Evolutionary conservation across 2,888 invertebrate genomes (phyloP).

Genomic region (Terebella lapidaria): DNA sequence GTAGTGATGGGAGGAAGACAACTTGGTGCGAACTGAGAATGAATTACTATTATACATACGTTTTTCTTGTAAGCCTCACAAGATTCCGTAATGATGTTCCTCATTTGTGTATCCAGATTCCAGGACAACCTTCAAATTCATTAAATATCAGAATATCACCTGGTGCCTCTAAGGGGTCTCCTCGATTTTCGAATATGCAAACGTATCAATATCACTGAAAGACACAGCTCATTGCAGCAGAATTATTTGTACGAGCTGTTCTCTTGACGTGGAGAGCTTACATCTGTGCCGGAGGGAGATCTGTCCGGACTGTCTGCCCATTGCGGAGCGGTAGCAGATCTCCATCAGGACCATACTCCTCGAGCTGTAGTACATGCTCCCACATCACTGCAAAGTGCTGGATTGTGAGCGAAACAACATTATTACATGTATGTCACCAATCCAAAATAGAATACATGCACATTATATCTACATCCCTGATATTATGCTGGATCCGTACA

Average conservation of each 20-base stretch:
- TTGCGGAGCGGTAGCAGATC: conserved; percentile 4
- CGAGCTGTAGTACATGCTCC: conserved; percentile 13
- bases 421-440: conserved; percentile 7
- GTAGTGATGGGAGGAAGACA: no score
- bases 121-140: background rate
- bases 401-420: background rate
- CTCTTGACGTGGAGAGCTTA: background rate
- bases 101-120: background rate
- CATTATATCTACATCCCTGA: no score
- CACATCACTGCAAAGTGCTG: conserved; percentile 19
- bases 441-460: no score
- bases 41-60: no score
- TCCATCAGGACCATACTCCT: conserved; percentile 13
- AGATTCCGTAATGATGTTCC: background rate
- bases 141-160: background rate
- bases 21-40: no score
- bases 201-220: background rate
- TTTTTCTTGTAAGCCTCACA: background rate
- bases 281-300: background rate
- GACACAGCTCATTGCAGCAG: background rate
- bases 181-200: no score
- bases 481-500: background rate
- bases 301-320: background rate
- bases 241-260: no score
- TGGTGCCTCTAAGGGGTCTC: background rate